Evolutionary conservation across 1,140 invertebrate genomes (phyloP), one percentile per base, ranked within the genome.

Genomic region (Tetraneura akinire): DNA sequence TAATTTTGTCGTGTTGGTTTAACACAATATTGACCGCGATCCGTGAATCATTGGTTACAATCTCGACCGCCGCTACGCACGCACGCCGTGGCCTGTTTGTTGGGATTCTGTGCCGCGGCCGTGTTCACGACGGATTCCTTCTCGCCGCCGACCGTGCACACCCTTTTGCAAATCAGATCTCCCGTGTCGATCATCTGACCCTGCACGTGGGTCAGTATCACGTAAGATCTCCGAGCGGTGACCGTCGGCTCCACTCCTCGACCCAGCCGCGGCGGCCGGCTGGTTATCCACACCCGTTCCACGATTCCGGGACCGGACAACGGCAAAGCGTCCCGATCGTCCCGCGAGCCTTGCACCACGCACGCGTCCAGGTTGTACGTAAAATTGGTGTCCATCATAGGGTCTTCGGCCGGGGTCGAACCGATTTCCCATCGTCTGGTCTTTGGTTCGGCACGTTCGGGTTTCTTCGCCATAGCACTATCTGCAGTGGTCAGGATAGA

Each of bases 271-370:
- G 74, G 74, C n/a, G 74, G 74, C 4, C 74, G 10, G 53, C 37
- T 78, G 8, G n/a, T 78, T 14, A 78, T 78, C 55, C 74, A 78
- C 55, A 60, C 55, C 8, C 55, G 74, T 26, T 78, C 74, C 47
- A 71, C 68, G 16, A 29, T 45, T 4, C 23, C 68, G 14, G 47
- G 68, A 4, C 47, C 68, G 11, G n/a, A n/a, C 8, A n/a, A 29
- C 8, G 29, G 4, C 14, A n/a, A 23, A 16, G 55, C 23, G 53
- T 78, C 53, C 53, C 55, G 26, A 23, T 78, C 74, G 8, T 37
- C 1, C 9, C 55, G 29, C 37, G 74, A 26, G 0, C 32, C 55
- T 11, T 62, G 74, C 53, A 60, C 74, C 37, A 78, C 53, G 53
- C 74, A 78, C 51, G 74, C 23, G 74, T 78, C 55, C 55, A 78